Percentiles rank a stretch among this genome's conserved stretches.
Evolutionary conservation across 2,888 invertebrate species (phyloP).

Genomic region (Blera fallax): DNA sequence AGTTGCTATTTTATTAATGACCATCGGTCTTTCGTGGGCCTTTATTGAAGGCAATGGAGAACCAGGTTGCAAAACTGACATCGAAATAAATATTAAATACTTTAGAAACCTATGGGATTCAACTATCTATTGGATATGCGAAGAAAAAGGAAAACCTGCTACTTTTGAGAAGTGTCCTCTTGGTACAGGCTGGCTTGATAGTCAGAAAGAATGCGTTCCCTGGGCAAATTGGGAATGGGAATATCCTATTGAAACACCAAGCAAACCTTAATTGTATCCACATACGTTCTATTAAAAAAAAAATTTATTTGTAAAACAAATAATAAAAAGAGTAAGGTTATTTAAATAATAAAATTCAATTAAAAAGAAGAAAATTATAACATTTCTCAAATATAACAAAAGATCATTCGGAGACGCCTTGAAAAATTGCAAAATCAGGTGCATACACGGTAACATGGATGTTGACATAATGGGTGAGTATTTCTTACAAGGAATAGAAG

Average conservation of each 20-base stretch:
- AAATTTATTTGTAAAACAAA: no score
- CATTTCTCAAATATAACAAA: no score
- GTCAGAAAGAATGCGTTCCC: conserved; percentile 74
- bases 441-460: neutral
- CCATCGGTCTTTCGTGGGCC: conserved; percentile 40
- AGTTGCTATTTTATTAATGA: conserved; percentile 5
- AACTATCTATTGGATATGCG: neutral
- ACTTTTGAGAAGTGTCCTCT: neutral
- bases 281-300: no score
- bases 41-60: conserved; percentile 74
- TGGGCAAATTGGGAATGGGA: conserved; percentile 77
- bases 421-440: no score
- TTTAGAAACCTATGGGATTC: conserved; percentile 77
- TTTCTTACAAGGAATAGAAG: no score
- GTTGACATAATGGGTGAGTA: no score
- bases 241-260: conserved; percentile 73
- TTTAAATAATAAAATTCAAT: no score
- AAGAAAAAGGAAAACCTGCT: neutral
- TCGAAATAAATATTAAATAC: conserved; percentile 73
- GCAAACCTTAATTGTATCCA: neutral
- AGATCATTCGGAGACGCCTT: no score
- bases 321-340: no score
- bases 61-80: conserved; percentile 75
- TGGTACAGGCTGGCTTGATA: neutral
- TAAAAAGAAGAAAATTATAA: no score